Evolutionary conservation across 2,888 invertebrate species (phyloP).

Genomic region (Adelphocoris suturalis): DNA sequence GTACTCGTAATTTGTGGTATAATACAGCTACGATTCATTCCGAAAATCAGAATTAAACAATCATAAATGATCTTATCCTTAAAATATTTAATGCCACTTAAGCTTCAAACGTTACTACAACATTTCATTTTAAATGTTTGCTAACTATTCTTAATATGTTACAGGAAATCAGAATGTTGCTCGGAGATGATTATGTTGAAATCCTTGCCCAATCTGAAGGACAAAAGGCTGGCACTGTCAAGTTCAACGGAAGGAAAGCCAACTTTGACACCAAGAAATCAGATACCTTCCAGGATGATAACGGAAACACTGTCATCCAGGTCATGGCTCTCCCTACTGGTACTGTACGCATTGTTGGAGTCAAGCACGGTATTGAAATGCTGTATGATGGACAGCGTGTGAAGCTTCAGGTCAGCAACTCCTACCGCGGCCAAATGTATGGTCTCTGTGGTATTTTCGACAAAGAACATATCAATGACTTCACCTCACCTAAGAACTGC

Average conservation of each 20-base stretch:
- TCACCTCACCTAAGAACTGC: constrained; percentile 81
- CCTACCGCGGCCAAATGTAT: constrained; percentile 81
- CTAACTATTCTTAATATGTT: too few species aligned
- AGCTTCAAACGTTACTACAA: too few species aligned
- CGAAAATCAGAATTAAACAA: too few species aligned
- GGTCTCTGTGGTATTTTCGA: constrained; percentile 86
- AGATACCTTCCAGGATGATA: constrained; percentile 78
- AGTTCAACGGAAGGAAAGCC: constrained; percentile 77
- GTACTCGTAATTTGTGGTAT: constrained; percentile 77
- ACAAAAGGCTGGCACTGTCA: constrained; percentile 75
- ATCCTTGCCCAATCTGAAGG: constrained; percentile 72
- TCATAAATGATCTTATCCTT: too few species aligned
- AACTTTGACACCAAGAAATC: constrained; percentile 78
- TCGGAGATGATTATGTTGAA: constrained; percentile 80
- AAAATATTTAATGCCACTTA: too few species aligned
- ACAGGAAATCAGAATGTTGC: constrained; percentile 79
- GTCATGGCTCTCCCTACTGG: constrained; percentile 80
- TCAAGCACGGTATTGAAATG: constrained; percentile 79
- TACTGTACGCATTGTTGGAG: constrained; percentile 81
- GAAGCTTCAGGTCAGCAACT: constrained; percentile 78
- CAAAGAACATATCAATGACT: constrained; percentile 82
- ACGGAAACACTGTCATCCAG: constrained; percentile 78
- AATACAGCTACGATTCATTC: too few species aligned
- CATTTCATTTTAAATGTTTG: too few species aligned
- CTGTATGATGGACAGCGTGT: constrained; percentile 83